A percentile compares a stretch with the other conserved stretches of the same genome.
Conservation (phyloP, 2,113 vertebrate genomes). For the Pseudorhombus dupliciocellatus region DNA sequence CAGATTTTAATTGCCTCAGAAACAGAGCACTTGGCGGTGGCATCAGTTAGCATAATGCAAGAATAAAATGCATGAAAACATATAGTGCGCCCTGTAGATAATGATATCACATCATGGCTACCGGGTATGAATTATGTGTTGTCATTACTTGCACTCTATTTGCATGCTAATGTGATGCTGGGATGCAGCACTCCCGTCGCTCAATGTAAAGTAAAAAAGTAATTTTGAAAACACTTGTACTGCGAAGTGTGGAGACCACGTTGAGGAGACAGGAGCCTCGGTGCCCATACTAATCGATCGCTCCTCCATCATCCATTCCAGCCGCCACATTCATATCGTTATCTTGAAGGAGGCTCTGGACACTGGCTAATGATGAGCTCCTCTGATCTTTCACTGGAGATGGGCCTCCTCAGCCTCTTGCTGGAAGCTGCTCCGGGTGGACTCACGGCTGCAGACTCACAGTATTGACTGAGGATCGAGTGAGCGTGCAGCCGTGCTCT, state of each 20-base stretch:
- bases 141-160: constrained; percentile 27
- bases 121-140: constrained; percentile 31
- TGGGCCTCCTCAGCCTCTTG: constrained; percentile 45
- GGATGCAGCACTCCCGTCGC: neutral
- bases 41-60: neutral
- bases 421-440: constrained; percentile 41
- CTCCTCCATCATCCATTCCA: constrained; percentile 19
- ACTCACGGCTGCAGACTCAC: constrained; percentile 31
- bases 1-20: neutral
- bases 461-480: constrained; percentile 45
- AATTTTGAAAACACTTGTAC: neutral
- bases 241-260: neutral
- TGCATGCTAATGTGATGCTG: constrained; percentile 16
- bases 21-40: neutral
- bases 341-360: constrained; percentile 42
- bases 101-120: constrained; percentile 5
- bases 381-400: constrained; percentile 59
- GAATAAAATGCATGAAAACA: constrained; percentile 4
- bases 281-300: constrained; percentile 27
- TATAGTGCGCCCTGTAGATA: neutral
- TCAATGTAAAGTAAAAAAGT: neutral
- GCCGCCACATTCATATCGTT: constrained; percentile 49
- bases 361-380: constrained; percentile 57
- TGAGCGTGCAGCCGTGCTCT: constrained; percentile 11
- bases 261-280: neutral